A percentile compares a stretch with the other conserved stretches of the same genome.
These are phyloP conservation scores for Drosophila rellima DNA, from an alignment of 2,888 invertebrate species.

Conservation along the genomic window DNA sequence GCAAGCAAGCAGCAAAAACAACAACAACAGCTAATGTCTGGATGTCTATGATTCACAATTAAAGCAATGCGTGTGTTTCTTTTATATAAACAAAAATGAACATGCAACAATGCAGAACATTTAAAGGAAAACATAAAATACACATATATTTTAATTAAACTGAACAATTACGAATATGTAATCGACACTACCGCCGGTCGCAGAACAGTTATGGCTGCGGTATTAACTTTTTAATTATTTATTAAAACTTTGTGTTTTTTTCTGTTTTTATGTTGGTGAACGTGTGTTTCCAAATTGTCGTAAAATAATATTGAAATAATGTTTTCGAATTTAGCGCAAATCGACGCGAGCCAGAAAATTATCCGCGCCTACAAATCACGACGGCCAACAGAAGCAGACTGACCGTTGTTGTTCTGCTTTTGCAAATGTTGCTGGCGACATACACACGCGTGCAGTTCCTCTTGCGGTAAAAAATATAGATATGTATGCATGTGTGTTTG, in stretches of 20 bases:
- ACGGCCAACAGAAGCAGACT: constrained; percentile 64
- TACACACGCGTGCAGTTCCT: too few species aligned
- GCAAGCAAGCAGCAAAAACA: constrained; percentile 49
- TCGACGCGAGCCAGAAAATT: constrained; percentile 28
- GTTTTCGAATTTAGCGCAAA: constrained; percentile 64
- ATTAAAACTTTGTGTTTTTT: constrained; percentile 12
- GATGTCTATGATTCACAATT: constrained; percentile 53
- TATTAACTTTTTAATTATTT: constrained; percentile 20
- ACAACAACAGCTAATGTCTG: constrained; percentile 47
- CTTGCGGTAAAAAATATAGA: too few species aligned
- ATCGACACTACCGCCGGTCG: constrained; percentile 34
- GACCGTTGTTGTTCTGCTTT: constrained; percentile 31
- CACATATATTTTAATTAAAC: constrained; percentile 22
- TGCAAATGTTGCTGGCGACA: too few species aligned
- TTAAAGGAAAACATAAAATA: constrained; percentile 30
- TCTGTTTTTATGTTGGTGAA: constrained; percentile 18
- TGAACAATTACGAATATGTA: constrained; percentile 60
- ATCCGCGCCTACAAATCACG: constrained; percentile 63
- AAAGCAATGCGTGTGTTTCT: constrained; percentile 55
- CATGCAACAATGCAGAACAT: constrained; percentile 39
- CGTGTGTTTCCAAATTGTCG: constrained; percentile 48
- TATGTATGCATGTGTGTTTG: too few species aligned
- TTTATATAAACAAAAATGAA: constrained; percentile 63
- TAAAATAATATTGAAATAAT: constrained; percentile 54
- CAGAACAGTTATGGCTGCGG: constrained; percentile 7